Base-by-base conservation (phyloP, 2,113 vertebrate genomes). In the Junco hyemalis region DNA sequence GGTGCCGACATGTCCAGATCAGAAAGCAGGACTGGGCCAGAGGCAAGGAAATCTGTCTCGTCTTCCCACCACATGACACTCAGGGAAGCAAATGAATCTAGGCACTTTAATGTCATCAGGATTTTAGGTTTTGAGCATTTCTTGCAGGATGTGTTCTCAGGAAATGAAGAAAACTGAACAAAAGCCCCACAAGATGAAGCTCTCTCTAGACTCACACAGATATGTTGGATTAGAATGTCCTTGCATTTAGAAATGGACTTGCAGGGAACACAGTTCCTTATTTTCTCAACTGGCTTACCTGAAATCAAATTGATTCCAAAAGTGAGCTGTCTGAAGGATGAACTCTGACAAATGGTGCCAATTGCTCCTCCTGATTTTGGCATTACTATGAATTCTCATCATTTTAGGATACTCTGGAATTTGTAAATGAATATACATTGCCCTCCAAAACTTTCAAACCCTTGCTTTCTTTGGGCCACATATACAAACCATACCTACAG, bases 21-120 rank as follows among this genome's bases (percentile, higher is more conserved):
- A 93, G 74, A 79, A 93, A 80, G 47, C 11, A 66, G 31, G 40
- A 82, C 42, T 14, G 40, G 64, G 92, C 93, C 88, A 90, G 95
- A 94, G 93, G 93, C 92, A 96, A 96, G 74, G 90, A 95, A 94
- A 78, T 92, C 87, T 88, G 92, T 94, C 92, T 96, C 25, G 4
- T 66, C 92, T 86, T 66, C 57, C 35, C 18, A 86, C 90, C 85
- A 0, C 85, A 48, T 96, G 96, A 97, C 36, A 78, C 86, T 66
- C 64, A 92, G 68, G 64, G 81, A 54, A 91, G 59, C 36, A 73
- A 73, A 88, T 80, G 8, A 78, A 69, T 88, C 33, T 53, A 42
- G 40, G 53, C 19, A 66, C 36, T 86, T 90, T 78, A 81, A 88
- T 60, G 90, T 90, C 73, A 93, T 65, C 51, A 54, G 68, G 11